A percentile compares a stretch with the other conserved stretches of the same genome.
Conservation (phyloP, 2,113 vertebrate species). For the Pygoscelis antarcticus region DNA sequence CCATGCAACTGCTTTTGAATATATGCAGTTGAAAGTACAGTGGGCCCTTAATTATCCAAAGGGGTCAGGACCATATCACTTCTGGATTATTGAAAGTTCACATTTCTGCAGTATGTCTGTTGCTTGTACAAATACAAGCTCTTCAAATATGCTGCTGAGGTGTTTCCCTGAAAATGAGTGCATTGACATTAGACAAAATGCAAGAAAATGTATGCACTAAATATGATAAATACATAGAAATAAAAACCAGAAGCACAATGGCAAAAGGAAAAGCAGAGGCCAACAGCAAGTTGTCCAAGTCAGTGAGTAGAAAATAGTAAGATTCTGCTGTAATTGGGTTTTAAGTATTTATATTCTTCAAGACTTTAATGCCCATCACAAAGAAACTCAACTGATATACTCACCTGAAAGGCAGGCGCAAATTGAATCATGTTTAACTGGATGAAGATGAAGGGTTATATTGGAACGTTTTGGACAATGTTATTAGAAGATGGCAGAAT, state of each 20-base stretch:
- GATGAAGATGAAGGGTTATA: background rate
- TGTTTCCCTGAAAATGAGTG: background rate
- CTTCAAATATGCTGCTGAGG: background rate
- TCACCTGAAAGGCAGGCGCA: background rate
- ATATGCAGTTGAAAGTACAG: background rate
- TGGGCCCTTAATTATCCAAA: background rate
- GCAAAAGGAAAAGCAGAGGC: background rate
- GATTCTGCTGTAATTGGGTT: background rate
- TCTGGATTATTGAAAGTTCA: background rate
- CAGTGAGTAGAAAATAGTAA: background rate
- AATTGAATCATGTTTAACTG: background rate
- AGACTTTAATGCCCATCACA: background rate
- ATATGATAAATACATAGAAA: background rate
- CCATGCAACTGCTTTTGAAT: background rate
- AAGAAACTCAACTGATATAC: background rate
- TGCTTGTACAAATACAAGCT: background rate
- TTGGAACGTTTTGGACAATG: background rate
- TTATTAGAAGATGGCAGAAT: background rate
- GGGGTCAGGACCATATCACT: accelerated
- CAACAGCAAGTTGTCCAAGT: background rate
- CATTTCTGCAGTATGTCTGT: background rate
- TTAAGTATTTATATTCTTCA: background rate
- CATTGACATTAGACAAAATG: background rate
- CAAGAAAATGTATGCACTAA: background rate
- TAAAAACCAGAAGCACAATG: background rate